Base-by-base conservation (phyloP, 2,797 vertebrate species). In the Helostoma temminkii region DNA sequence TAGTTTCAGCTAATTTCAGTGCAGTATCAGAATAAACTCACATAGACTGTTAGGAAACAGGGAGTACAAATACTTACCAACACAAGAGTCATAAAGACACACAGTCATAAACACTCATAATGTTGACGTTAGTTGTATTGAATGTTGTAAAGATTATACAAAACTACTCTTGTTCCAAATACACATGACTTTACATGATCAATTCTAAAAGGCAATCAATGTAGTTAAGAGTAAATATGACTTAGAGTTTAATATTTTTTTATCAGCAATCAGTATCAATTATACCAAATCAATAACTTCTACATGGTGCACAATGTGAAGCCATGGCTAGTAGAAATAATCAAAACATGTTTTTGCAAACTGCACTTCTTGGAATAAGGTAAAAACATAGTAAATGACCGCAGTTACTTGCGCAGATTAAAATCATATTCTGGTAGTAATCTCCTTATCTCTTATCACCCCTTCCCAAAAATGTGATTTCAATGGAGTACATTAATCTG, bases 361-460 rank as follows among this genome's bases (percentile, higher is more conserved):
- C 28, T 30, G 3, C 9, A 56, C 12, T 53, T 36, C 9, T 16
- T 65, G n/a, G 24, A 43, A 45, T 61, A 2, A 1, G 36, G 45
- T 61, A 47, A 45, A 42, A 64, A 45, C 3, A 14, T 8, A 7
- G 46, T 25, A 42, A 69, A 53, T 21, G 8, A 42, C 43, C 26
- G 56, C 37, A 34, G 26, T 49, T 9, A 7, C 5, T 48, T 42
- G 4, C 22, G 47, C 24, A 43, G 42, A 59, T 68, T 61, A 16
- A 19, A 46, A 25, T 74, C 10, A 54, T 30, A 65, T 56, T 60
- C 54, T 61, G 50, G 39, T 37, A 59, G 3, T 69, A 57, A 68
- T 66, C 12, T 53, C 37, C 25, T 34, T 42, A 26, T 16, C 21
- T 71, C 21, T 60, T 64, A 48, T 55, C 42, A 64, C 47, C 67